Evolutionary conservation across 2,797 vertebrate species (phyloP).

Genomic region (Neostethus bicornis): DNA sequence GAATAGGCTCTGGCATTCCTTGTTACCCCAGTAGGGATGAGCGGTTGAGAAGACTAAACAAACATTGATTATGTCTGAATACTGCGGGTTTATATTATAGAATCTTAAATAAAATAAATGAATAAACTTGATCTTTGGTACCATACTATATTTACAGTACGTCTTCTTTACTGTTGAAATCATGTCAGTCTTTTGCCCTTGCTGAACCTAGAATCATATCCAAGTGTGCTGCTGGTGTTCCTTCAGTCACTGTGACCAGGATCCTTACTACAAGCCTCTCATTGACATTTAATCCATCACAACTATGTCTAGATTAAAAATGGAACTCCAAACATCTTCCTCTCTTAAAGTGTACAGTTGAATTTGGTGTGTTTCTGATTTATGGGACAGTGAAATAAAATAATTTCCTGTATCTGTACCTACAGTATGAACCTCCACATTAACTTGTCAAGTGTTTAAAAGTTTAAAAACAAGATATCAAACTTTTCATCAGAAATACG

Average conservation of each 20-base stretch:
- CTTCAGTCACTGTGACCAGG: not conserved
- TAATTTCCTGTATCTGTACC: no score
- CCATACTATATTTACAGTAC: not conserved
- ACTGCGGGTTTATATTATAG: no score
- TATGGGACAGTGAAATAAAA: no score
- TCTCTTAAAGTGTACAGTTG: not conserved
- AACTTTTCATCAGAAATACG: slow-evolving; percentile 9
- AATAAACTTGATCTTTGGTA: not conserved
- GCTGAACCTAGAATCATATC: not conserved
- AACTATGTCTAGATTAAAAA: not conserved
- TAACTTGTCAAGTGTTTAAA: not conserved
- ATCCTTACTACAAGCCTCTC: not conserved
- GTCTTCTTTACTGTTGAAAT: not conserved
- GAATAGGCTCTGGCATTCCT: no score
- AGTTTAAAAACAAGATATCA: not conserved
- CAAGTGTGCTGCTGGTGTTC: not conserved
- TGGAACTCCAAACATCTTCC: not conserved
- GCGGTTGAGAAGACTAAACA: no score
- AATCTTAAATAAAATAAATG: no score
- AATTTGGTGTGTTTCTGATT: not conserved
- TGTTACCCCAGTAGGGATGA: no score
- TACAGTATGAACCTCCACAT: not conserved
- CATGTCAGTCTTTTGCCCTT: not conserved
- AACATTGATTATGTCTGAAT: no score
- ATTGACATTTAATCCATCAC: not conserved